Percentiles rank a stretch among this genome's conserved stretches.
These are phyloP conservation scores for Trypoxylus dichotomus DNA, from an alignment of 1,140 invertebrate species.

Conservation along the genomic window DNA sequence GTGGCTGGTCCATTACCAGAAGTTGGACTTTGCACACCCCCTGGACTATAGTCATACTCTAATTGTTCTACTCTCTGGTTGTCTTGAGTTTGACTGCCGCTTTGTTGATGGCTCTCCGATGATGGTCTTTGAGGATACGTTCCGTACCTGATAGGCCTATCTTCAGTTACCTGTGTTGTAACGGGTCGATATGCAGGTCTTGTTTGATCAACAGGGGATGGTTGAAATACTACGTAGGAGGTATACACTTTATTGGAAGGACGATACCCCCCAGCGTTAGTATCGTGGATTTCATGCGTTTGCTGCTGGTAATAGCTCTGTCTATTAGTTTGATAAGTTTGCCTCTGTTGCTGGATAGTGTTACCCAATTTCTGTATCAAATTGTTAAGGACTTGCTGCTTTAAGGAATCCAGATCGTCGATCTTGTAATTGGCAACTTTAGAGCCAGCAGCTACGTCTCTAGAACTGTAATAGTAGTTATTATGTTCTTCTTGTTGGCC, in stretches of 20 bases:
- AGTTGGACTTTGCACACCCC: background rate
- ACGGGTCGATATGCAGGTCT: background rate
- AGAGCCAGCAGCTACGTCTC: background rate
- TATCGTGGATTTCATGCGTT: background rate
- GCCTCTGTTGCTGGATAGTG: background rate
- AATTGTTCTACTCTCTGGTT: background rate
- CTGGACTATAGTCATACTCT: background rate
- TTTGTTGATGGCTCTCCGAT: background rate
- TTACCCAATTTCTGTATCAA: constrained; percentile 43
- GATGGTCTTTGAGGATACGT: background rate
- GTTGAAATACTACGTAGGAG: background rate
- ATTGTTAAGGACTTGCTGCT: constrained; percentile 46
- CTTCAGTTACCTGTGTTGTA: background rate
- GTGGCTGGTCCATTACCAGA: background rate
- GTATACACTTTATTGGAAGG: background rate
- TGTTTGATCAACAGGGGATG: background rate
- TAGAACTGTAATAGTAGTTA: constrained; percentile 41
- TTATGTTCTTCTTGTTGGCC: constrained; percentile 40
- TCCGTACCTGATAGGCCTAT: background rate
- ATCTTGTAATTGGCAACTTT: constrained; percentile 42
- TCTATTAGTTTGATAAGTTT: background rate
- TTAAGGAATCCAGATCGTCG: constrained; percentile 46
- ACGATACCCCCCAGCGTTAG: background rate
- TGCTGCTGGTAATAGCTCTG: background rate
- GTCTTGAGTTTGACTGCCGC: background rate